Evolutionary conservation across 1,140 invertebrate species (phyloP).

Genomic region (Halictus rubicundus): DNA sequence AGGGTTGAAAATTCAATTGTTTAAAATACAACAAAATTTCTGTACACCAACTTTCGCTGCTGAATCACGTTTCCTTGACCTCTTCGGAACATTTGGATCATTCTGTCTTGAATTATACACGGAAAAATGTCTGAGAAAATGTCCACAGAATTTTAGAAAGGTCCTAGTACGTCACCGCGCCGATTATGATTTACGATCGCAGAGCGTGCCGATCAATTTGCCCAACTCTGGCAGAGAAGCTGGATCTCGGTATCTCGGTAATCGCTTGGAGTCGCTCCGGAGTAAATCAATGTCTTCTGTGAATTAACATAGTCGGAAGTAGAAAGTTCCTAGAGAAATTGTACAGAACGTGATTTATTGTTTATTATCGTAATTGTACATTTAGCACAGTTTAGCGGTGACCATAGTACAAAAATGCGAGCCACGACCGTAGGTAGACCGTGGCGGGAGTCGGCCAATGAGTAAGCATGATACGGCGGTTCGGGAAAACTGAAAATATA

Average conservation of each 20-base stretch:
- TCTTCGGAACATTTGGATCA: too few species aligned
- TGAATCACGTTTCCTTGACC: too few species aligned
- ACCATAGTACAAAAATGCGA: constrained; percentile 54
- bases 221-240: constrained; percentile 3
- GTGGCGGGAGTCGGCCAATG: constrained; percentile 7
- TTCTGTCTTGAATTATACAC: too few species aligned
- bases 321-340: constrained; percentile 57
- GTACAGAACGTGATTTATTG: constrained; percentile 48
- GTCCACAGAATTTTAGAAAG: too few species aligned
- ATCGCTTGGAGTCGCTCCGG: constrained; percentile 40
- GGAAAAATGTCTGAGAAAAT: too few species aligned
- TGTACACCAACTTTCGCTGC: too few species aligned
- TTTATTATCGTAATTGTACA: constrained; percentile 44
- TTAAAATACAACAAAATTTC: too few species aligned
- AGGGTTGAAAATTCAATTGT: too few species aligned
- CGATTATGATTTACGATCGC: too few species aligned
- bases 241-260: constrained; percentile 46
- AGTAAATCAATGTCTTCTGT: constrained; percentile 60
- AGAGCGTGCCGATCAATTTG: too few species aligned
- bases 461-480: not conserved
- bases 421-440: constrained; percentile 11
- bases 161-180: too few species aligned
- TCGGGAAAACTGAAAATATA: constrained; percentile 1
- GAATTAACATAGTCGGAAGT: constrained; percentile 45
- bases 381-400: constrained; percentile 48